phyloP scores from a whole-genome alignment of 2,797 vertebrate genomes.

The Champsocephalus gunnari region DNA sequence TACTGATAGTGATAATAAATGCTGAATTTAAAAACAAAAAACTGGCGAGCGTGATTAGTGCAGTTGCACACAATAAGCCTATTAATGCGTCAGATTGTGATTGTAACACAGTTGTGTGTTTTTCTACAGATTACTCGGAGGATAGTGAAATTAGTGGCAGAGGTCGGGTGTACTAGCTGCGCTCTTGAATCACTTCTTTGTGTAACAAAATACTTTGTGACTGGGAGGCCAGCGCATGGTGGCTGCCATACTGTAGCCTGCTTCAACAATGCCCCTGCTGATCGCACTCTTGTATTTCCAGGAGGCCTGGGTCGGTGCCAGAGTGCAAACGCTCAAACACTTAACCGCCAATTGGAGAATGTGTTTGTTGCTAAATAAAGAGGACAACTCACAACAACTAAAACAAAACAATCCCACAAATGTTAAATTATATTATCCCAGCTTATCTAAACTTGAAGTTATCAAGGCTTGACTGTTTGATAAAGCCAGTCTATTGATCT shows the following conservation, averaged over 20 bases:
- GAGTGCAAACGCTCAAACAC: constrained; percentile 55
- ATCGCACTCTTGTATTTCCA: constrained; percentile 37
- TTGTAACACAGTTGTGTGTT: constrained; percentile 21
- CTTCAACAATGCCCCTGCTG: constrained; percentile 62
- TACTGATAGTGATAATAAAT: constrained; percentile 23
- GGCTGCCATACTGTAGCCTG: constrained; percentile 57
- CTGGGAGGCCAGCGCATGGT: constrained; percentile 49
- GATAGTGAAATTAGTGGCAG: constrained; percentile 40
- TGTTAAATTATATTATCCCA: constrained; percentile 20
- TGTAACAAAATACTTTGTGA: constrained; percentile 60
- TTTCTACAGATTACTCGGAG: constrained; percentile 39
- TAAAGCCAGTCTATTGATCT: constrained; percentile 32
- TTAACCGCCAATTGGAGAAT: constrained; percentile 16
- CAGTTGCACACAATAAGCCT: constrained; percentile 33
- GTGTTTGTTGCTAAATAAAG: constrained; percentile 23
- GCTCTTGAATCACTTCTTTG: constrained; percentile 59
- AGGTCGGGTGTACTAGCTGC: constrained; percentile 30
- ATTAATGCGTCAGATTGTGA: constrained; percentile 39
- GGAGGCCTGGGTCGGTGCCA: constrained; percentile 53
- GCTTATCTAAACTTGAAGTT: constrained; percentile 19
- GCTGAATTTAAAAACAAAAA: constrained; percentile 1
- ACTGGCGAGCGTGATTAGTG: constrained; percentile 9
- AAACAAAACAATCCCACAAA: constrained; percentile 16
- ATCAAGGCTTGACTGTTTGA: constrained; percentile 38
- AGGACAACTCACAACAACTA: constrained; percentile 23